Base-by-base conservation (phyloP, 2,113 vertebrate genomes). In the Phyllostomus discolor region DNA sequence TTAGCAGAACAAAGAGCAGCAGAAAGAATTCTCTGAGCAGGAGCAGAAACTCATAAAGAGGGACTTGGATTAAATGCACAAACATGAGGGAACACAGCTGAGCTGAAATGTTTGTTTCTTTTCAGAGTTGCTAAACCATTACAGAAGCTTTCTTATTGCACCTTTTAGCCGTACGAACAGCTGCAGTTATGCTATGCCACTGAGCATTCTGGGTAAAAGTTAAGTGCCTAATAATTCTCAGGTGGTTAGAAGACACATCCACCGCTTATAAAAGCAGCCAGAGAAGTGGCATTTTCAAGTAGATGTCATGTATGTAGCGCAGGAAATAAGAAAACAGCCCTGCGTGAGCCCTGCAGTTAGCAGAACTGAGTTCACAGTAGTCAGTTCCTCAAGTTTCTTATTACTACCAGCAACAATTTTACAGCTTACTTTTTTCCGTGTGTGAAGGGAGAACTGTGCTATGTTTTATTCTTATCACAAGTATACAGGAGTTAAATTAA, bases 11-110 rank as follows among this genome's bases (percentile, higher is more conserved):
- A 94, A 66, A 97, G 31, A 86, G 2, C 6, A 38, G 43, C 48
- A 78, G 41, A 95, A 78, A 85, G 24, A 93, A 87, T 87, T 91
- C 75, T 87, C n/a, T 10, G 76, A 84, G 62, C 43, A 79, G 84
- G 46, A 97, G 50, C 12, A 28, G 38, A 75, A 83, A 69, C 26
- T 83, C 93, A 62, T 28, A 64, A 86, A 94, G 33, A 76, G 69
- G 85, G 72, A 48, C n/a, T 48, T 84, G 69, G 31, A 75, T 91
- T 91, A 88, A 92, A 91, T 70, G 43, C 16, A 76, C 38, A 86
- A 73, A 90, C 31, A 52, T 7, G 9, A 59, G 24, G 38, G 24
- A 85, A 57, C 59, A 73, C 16, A 62, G 70, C 4, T 52, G 28
- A 94, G 59, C 3, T 11, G 26, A 75, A 24, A 38, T 38, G 33